Conservation (phyloP, 2,113 vertebrate genomes). For the Chionomys nivalis region DNA sequence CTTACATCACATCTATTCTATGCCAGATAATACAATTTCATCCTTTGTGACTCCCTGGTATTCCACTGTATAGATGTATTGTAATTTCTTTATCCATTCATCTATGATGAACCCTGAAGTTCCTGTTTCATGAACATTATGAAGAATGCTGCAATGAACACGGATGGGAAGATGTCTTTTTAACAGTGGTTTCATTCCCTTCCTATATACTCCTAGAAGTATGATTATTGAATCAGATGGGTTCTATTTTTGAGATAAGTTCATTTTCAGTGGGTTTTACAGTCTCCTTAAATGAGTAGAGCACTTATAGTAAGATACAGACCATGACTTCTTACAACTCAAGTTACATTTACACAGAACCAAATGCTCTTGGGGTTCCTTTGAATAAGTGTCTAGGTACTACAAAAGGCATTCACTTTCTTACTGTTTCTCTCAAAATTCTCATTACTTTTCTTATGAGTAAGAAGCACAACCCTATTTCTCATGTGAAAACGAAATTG, state of each 20-base stretch:
- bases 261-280: neutral
- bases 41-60: neutral
- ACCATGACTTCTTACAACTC: neutral
- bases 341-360: neutral
- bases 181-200: neutral
- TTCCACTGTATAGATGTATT: neutral
- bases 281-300: neutral
- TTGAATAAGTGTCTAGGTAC: neutral
- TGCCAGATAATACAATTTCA: neutral
- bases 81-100: neutral
- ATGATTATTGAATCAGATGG: neutral
- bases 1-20: neutral
- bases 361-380: neutral
- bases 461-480: neutral
- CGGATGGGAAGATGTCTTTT: neutral
- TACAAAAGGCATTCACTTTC: neutral
- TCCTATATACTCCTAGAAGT: too few species aligned
- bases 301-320: neutral
- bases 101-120: neutral
- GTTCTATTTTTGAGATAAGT: constrained; percentile 7
- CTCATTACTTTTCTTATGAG: neutral
- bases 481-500: neutral
- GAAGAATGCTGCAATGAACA: neutral
- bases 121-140: neutral
- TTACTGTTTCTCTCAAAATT: neutral